phyloP scores from a whole-genome alignment of 2,113 vertebrate genomes.

The Sinocyclocheilus maitianheensis region DNA sequence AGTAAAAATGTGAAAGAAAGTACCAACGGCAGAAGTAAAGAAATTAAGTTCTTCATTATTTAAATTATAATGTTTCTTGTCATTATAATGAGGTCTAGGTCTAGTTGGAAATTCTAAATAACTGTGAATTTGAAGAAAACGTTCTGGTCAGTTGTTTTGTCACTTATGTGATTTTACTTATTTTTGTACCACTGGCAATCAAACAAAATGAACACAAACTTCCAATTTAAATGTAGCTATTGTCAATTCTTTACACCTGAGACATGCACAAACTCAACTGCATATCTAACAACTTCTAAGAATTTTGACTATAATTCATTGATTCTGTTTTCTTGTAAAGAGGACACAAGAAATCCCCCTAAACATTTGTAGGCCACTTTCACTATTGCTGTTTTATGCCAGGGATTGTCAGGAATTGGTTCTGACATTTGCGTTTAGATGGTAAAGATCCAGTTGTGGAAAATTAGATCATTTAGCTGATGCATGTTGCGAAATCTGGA shows the following conservation, averaged over 20 bases:
- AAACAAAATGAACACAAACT: not conserved
- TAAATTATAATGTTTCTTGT: not conserved
- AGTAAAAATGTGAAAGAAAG: not conserved
- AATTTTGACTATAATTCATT: not conserved
- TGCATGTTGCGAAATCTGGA: not conserved
- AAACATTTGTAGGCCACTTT: constrained; percentile 19
- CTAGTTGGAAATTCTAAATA: not conserved
- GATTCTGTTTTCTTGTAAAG: constrained; percentile 35
- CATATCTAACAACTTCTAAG: not conserved
- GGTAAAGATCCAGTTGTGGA: not conserved
- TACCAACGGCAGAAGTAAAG: not conserved
- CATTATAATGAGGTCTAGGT: not conserved
- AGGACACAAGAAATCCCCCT: constrained; percentile 33
- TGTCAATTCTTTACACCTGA: not conserved
- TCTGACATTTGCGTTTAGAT: not conserved
- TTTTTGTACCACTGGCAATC: not conserved
- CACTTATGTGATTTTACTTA: not conserved
- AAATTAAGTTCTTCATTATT: not conserved
- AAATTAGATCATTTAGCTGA: not conserved
- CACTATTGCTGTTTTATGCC: constrained; percentile 8
- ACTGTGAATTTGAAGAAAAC: not conserved
- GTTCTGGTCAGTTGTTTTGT: not conserved
- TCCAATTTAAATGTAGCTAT: not conserved
- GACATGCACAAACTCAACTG: not conserved
- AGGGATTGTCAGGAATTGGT: constrained; percentile 1